Evolutionary conservation across 2,797 vertebrate genomes (phyloP).

Genomic region (Poeciliopsis presidionis): DNA sequence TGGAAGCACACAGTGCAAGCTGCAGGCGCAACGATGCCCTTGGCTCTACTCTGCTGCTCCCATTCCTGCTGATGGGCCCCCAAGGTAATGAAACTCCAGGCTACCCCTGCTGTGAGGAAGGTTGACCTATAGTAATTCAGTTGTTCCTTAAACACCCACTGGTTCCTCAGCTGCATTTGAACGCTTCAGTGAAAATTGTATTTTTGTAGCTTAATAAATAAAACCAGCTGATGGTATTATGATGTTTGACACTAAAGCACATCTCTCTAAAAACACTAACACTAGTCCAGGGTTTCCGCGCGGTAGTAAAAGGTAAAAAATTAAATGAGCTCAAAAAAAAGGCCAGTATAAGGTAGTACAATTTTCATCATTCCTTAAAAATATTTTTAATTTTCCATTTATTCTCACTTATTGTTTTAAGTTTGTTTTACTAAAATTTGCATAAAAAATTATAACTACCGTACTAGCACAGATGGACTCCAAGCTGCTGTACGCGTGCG

Average conservation of each 20-base stretch:
- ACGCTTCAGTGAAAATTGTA: not conserved
- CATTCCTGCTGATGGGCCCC: constrained; percentile 62
- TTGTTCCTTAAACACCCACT: not conserved
- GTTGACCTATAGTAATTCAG: not conserved
- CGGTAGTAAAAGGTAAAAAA: too few species aligned
- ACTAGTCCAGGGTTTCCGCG: not conserved
- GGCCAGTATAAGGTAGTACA: too few species aligned
- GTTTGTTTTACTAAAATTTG: too few species aligned
- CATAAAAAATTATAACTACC: too few species aligned
- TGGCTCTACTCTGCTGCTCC: constrained; percentile 81
- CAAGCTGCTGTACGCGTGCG: too few species aligned
- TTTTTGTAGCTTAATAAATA: not conserved
- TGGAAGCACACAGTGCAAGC: constrained; percentile 82
- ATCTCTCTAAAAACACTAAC: not conserved
- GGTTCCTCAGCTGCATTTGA: not conserved
- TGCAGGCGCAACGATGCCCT: constrained; percentile 74
- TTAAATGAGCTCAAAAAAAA: too few species aligned
- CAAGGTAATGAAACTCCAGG: constrained; percentile 76
- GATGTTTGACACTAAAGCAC: not conserved
- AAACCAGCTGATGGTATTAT: not conserved
- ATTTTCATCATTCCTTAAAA: too few species aligned
- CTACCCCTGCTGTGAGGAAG: not conserved
- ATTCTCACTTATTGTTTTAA: too few species aligned
- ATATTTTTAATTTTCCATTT: too few species aligned
- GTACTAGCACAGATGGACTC: too few species aligned